A percentile compares a stretch with the other conserved stretches of the same genome.
Evolutionary conservation across 2,888 invertebrate species (phyloP).

Genomic region (Scaptomyza caliginosa): DNA sequence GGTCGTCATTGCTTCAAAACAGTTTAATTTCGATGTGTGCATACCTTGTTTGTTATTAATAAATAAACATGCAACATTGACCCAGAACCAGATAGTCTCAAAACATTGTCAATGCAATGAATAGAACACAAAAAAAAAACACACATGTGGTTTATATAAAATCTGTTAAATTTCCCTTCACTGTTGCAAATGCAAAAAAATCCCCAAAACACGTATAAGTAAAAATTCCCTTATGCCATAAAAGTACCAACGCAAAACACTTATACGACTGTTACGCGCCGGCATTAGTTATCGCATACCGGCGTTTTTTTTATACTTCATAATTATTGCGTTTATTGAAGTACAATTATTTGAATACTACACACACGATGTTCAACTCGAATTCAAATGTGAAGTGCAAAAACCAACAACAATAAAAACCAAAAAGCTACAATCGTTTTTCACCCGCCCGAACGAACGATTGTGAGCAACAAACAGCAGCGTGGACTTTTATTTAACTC

Average conservation of each 20-base stretch:
- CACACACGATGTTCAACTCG: slow-evolving; percentile 9
- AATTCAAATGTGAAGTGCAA: slow-evolving; percentile 23
- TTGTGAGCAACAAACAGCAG: slow-evolving; percentile 3
- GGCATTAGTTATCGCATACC: slow-evolving; percentile 2
- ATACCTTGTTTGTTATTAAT: neutral
- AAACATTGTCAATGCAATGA: neutral
- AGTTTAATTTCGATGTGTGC: neutral
- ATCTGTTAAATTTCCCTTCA: neutral
- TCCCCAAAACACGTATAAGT: neutral
- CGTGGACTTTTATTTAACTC: slow-evolving; percentile 32
- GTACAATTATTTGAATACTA: slow-evolving; percentile 6
- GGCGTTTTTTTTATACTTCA: slow-evolving; percentile 1
- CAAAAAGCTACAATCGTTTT: slow-evolving; percentile 21
- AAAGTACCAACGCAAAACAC: neutral
- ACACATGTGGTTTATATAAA: too few relatives aligned
- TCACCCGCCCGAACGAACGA: neutral
- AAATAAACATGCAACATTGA: neutral
- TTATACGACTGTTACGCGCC: neutral
- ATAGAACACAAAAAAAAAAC: neutral
- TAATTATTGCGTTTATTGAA: neutral
- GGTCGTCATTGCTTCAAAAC: neutral
- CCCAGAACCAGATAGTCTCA: neutral
- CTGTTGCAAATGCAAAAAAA: neutral
- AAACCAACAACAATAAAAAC: slow-evolving; percentile 2
- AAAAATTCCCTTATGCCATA: neutral